Percentiles rank a stretch among this genome's conserved stretches.
phyloP scores from a whole-genome alignment of 1,140 invertebrate species.

The Pogonomyrmex barbatus region DNA sequence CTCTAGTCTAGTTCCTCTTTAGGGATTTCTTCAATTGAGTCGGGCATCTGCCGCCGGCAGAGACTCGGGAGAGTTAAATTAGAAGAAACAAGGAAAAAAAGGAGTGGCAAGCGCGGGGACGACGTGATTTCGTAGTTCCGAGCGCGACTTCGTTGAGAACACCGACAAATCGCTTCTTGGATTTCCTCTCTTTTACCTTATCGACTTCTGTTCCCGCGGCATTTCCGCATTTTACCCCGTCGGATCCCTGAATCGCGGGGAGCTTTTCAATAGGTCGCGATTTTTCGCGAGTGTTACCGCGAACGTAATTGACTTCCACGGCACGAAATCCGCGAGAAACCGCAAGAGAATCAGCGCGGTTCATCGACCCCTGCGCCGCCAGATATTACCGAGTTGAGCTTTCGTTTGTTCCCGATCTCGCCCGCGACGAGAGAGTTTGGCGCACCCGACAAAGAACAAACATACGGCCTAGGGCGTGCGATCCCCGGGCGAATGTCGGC shows the following conservation, averaged over 20 bases:
- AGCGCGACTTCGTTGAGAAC: constrained; percentile 53
- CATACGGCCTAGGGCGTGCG: constrained; percentile 53
- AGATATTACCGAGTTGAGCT: constrained; percentile 49
- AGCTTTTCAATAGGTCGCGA: constrained; percentile 59
- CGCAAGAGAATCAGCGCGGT: constrained; percentile 49
- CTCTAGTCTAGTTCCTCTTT: constrained; percentile 41
- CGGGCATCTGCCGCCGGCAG: constrained; percentile 55
- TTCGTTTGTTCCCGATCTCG: constrained; percentile 61
- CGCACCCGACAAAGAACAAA: constrained; percentile 59
- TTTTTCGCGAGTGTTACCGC: constrained; percentile 54
- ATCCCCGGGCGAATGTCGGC: constrained; percentile 48
- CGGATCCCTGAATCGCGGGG: constrained; percentile 28
- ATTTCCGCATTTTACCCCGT: constrained; percentile 25
- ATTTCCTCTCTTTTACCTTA: constrained; percentile 56
- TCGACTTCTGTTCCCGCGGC: constrained; percentile 34
- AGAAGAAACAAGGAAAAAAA: constrained; percentile 52
- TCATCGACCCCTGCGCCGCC: constrained; percentile 43
- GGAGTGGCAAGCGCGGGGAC: background rate
- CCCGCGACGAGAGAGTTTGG: constrained; percentile 52
- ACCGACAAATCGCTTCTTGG: constrained; percentile 60
- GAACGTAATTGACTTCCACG: constrained; percentile 51
- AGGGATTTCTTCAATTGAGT: constrained; percentile 64
- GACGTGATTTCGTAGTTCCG: constrained; percentile 54
- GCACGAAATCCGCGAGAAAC: constrained; percentile 61
- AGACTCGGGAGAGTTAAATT: constrained; percentile 60